Evolutionary conservation across 2,113 vertebrate species (phyloP).

Genomic region (Apus apus): DNA sequence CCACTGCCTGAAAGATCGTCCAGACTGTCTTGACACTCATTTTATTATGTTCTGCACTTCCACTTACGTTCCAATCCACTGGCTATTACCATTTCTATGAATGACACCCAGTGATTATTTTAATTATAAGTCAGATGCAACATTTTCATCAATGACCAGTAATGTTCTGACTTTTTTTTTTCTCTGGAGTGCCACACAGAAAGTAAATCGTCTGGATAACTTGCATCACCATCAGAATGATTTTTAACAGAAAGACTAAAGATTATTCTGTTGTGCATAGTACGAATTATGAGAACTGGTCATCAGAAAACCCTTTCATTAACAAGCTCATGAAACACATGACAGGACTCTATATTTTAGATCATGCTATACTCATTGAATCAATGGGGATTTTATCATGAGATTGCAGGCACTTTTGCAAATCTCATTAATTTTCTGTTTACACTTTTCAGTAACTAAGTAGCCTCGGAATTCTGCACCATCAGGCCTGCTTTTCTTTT

Average conservation of each 20-base stretch:
- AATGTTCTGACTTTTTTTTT: not conserved
- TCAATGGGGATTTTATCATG: not conserved
- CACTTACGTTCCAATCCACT: not conserved
- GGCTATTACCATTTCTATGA: not conserved
- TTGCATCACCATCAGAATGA: not conserved
- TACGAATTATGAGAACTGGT: not conserved
- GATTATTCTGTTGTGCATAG: not conserved
- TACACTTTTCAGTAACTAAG: not conserved
- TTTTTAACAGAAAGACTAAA: not conserved
- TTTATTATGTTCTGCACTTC: not conserved
- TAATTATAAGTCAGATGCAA: not conserved
- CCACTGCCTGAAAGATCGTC: not conserved
- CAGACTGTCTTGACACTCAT: not conserved
- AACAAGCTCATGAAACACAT: not conserved
- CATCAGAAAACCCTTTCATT: not conserved
- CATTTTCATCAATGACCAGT: not conserved
- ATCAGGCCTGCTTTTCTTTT: not conserved
- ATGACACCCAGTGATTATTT: not conserved
- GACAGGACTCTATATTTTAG: not conserved
- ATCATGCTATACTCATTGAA: not conserved
- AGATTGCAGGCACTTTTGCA: not conserved
- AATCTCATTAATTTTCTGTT: not conserved
- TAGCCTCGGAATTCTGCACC: not conserved
- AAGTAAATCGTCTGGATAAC: not conserved
- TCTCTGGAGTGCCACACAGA: not conserved